Evolutionary conservation across 2,113 vertebrate species (phyloP).

Genomic region (Solenodon paradoxus): DNA sequence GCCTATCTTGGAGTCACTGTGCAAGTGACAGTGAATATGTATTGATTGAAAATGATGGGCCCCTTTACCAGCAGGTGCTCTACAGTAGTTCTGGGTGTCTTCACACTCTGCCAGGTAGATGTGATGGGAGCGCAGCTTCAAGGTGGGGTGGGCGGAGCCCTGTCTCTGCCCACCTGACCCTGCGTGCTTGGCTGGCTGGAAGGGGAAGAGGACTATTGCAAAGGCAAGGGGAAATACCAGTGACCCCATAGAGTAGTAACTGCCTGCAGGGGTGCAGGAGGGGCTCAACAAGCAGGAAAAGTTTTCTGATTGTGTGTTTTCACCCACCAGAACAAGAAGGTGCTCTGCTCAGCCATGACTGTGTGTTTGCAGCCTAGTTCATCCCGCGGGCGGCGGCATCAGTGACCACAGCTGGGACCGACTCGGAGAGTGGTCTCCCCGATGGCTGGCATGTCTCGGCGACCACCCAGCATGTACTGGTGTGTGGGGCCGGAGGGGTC

Average conservation of each 20-base stretch:
- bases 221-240: not conserved
- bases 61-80: not conserved
- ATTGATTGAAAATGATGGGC: accelerated
- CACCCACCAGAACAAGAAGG: not conserved
- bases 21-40: not conserved
- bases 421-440: not conserved
- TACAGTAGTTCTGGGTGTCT: not conserved
- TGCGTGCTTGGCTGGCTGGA: not conserved
- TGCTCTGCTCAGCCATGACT: not conserved
- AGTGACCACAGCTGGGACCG: not conserved
- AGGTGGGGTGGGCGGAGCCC: accelerated
- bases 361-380: not conserved
- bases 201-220: not conserved
- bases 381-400: accelerated
- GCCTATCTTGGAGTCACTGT: not conserved
- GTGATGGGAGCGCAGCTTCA: not conserved
- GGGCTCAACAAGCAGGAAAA: not conserved
- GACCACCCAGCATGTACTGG: conserved; percentile 75
- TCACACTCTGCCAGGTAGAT: not conserved
- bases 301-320: conserved; percentile 11
- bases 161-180: not conserved
- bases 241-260: not conserved
- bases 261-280: not conserved
- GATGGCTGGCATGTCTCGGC: conserved; percentile 67
- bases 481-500: conserved; percentile 73